These are phyloP conservation scores for Deilephila porcellus DNA, from an alignment of 2,888 invertebrate genomes.

Conservation along the genomic window DNA sequence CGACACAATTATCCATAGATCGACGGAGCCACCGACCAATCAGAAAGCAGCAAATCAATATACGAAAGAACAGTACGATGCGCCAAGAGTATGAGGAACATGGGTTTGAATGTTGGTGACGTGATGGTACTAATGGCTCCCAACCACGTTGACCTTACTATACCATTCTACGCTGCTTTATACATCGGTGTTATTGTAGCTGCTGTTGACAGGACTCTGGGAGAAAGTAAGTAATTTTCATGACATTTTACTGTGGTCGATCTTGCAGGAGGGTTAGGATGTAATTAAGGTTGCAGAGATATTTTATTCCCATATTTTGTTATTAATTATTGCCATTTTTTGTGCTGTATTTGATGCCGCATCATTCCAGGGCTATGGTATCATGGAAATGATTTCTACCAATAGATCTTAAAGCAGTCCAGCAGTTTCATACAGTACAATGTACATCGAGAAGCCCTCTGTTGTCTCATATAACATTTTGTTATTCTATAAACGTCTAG, in stretches of 20 bases:
- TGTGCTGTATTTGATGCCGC: no score
- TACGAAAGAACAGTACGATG: constrained; percentile 68
- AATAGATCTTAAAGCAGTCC: no score
- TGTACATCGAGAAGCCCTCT: no score
- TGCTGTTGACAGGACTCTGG: constrained; percentile 62
- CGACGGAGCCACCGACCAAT: constrained; percentile 70
- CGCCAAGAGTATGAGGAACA: constrained; percentile 66
- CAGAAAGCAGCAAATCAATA: constrained; percentile 68
- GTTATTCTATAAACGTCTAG: no score
- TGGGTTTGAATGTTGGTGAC: constrained; percentile 70
- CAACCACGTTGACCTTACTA: constrained; percentile 72
- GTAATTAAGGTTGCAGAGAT: no score
- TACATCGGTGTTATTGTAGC: constrained; percentile 70
- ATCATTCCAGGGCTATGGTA: no score
- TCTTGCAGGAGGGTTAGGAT: background rate
- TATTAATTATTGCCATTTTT: no score
- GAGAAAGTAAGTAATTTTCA: constrained; percentile 53
- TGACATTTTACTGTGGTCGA: background rate
- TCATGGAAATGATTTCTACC: no score
- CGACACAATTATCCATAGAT: constrained; percentile 53
- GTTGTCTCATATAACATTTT: no score
- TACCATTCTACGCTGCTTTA: constrained; percentile 77
- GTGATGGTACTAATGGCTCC: constrained; percentile 76
- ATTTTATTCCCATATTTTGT: no score
- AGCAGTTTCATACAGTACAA: no score